These are phyloP conservation scores for Lapara coniferarum DNA, from an alignment of 2,888 invertebrate species.

Conservation along the genomic window DNA sequence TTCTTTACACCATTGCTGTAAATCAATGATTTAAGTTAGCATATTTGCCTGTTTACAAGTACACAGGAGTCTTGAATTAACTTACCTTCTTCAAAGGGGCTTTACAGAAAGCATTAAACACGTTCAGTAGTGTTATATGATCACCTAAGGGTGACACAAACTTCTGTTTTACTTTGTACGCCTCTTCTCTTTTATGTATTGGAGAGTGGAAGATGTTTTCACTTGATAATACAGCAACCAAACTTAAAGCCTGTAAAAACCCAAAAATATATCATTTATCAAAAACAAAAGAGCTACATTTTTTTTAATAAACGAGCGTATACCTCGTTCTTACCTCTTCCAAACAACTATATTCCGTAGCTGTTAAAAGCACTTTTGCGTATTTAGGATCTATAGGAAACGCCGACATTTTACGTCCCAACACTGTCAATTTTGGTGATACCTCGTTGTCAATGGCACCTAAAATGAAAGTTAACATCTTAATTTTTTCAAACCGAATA, in stretches of 20 bases:
- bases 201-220: constrained; percentile 93
- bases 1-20: constrained; percentile 93
- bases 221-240: constrained; percentile 94
- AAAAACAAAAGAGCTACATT: too few relatives aligned
- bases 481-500: too few relatives aligned
- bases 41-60: background rate
- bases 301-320: too few relatives aligned
- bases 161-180: constrained; percentile 88
- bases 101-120: constrained; percentile 91
- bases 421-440: constrained; percentile 87
- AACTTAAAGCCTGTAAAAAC: constrained; percentile 86
- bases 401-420: constrained; percentile 93
- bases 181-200: constrained; percentile 89
- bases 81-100: constrained; percentile 86
- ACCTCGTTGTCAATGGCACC: constrained; percentile 86
- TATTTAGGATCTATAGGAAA: constrained; percentile 97
- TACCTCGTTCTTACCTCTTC: constrained; percentile 83
- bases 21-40: constrained; percentile 32
- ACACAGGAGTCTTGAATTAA: constrained; percentile 26
- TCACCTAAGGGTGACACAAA: constrained; percentile 95
- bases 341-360: constrained; percentile 89
- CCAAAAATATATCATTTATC: constrained; percentile 2
- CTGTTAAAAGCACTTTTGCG: constrained; percentile 90
- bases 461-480: constrained; percentile 39
- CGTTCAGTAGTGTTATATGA: constrained; percentile 94